These are phyloP conservation scores for Xestia sexstrigata DNA, from an alignment of 2,888 invertebrate species.

Conservation along the genomic window DNA sequence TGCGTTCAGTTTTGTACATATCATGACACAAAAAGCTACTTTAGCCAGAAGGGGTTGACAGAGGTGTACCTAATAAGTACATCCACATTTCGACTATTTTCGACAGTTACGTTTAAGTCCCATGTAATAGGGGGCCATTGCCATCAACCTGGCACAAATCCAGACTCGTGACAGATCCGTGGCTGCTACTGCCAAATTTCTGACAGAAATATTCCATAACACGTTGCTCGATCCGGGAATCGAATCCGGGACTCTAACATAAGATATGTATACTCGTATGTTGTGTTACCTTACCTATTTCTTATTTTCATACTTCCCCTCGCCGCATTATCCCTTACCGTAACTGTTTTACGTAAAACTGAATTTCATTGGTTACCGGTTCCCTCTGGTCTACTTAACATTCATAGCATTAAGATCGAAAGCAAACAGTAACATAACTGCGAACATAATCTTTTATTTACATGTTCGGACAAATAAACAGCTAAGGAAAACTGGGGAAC, in stretches of 20 bases:
- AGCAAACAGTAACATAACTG: conserved; percentile 48
- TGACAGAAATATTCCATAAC: too few relatives aligned
- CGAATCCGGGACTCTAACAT: too few relatives aligned
- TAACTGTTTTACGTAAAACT: conserved; percentile 27
- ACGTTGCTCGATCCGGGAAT: too few relatives aligned
- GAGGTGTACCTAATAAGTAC: too few relatives aligned
- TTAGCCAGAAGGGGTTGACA: not conserved
- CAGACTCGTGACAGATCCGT: too few relatives aligned
- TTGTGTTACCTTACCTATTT: not conserved
- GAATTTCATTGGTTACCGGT: conserved; percentile 31
- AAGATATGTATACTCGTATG: too few relatives aligned
- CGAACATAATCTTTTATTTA: conserved; percentile 57
- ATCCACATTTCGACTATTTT: too few relatives aligned
- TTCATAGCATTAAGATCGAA: conserved; percentile 42
- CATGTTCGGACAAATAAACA: conserved; percentile 60
- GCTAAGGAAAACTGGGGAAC: conserved; percentile 63
- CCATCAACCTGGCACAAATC: too few relatives aligned
- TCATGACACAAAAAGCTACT: not conserved
- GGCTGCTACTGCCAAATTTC: too few relatives aligned
- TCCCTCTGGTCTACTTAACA: conserved; percentile 40
- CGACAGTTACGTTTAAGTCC: too few relatives aligned
- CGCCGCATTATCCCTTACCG: not conserved
- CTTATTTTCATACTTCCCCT: not conserved
- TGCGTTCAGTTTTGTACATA: not conserved
- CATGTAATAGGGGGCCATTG: too few relatives aligned